These are phyloP conservation scores for Spatulosminthurus flaviceps DNA, from an alignment of 2,888 invertebrate species.

Conservation along the genomic window DNA sequence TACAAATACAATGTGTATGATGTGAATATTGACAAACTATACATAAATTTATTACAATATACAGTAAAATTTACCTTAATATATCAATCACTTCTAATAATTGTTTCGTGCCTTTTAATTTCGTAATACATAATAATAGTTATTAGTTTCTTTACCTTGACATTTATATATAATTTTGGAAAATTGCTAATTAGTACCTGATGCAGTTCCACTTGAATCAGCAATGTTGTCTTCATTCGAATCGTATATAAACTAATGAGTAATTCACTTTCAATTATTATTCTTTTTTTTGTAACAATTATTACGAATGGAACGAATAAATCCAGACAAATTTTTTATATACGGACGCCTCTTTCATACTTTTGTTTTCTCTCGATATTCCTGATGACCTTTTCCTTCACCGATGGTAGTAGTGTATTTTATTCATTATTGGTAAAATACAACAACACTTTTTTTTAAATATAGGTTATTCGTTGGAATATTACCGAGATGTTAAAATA, in stretches of 20 bases:
- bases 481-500: background rate
- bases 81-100: no score
- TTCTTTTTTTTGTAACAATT: no score
- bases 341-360: conserved; percentile 23
- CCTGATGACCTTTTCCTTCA: background rate
- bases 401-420: background rate
- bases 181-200: background rate
- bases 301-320: background rate
- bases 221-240: conserved; percentile 44
- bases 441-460: conserved; percentile 10
- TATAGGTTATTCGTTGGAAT: no score
- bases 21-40: background rate
- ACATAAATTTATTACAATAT: background rate
- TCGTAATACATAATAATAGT: no score
- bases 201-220: conserved; percentile 42
- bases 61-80: background rate
- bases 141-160: no score
- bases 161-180: no score
- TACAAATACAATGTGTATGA: background rate
- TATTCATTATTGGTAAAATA: conserved; percentile 5
- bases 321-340: background rate
- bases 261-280: conserved; percentile 28
- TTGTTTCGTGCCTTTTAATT: no score
- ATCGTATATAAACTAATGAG: conserved; percentile 36
- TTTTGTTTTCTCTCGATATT: background rate